phyloP scores from a whole-genome alignment of 1,140 invertebrate genomes.

The Drosophila trapezifrons region DNA sequence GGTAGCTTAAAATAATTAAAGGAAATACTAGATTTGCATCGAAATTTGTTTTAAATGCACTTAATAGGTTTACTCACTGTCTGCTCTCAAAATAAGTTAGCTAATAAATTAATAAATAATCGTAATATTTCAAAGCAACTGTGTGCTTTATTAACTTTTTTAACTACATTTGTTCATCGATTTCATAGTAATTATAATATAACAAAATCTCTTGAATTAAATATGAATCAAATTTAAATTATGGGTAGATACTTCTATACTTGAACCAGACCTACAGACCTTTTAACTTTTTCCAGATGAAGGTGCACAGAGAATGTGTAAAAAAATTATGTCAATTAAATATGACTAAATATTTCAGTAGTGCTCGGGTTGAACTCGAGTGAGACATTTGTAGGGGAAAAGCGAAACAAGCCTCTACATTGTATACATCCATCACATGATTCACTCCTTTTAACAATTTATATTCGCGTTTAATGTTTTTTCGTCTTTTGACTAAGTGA shows the following conservation, averaged over 20 bases:
- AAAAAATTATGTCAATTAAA: not conserved
- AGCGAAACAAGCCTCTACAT: not conserved
- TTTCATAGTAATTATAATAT: not conserved
- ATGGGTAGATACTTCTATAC: not conserved
- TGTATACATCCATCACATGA: conserved; percentile 7
- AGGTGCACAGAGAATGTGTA: too few relatives aligned
- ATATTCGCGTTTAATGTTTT: not conserved
- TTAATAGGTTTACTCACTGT: not conserved
- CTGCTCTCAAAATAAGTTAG: not conserved
- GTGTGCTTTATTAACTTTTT: not conserved
- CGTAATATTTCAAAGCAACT: not conserved
- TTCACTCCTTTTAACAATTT: not conserved
- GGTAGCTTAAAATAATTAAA: not conserved
- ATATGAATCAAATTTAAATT: not conserved
- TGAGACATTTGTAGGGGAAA: not conserved
- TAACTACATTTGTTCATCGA: not conserved
- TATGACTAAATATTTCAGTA: not conserved
- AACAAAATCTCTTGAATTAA: not conserved
- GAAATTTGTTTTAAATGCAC: too few relatives aligned
- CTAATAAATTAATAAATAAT: not conserved
- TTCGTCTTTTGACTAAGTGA: not conserved
- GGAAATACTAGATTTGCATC: too few relatives aligned
- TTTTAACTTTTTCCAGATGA: not conserved
- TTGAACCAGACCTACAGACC: not conserved
- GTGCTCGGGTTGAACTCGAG: not conserved